These are phyloP conservation scores for Sylvilagus bachmani DNA, from an alignment of 2,113 vertebrate species.

Conservation along the genomic window DNA sequence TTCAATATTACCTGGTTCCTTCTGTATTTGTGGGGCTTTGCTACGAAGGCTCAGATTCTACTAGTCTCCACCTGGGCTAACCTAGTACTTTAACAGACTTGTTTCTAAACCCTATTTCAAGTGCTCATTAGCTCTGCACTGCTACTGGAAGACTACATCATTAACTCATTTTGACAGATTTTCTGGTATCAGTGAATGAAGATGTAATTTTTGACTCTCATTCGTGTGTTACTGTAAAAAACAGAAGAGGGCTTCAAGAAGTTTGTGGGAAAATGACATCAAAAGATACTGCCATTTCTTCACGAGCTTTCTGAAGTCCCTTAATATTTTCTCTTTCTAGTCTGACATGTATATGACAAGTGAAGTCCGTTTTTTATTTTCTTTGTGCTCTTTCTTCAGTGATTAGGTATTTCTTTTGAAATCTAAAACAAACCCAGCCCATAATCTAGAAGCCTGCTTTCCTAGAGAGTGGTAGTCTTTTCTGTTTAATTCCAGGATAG, in stretches of 20 bases:
- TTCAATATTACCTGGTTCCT: not conserved
- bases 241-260: not conserved
- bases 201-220: not conserved
- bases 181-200: not conserved
- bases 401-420: conserved; percentile 45
- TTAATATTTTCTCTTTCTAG: too few relatives aligned
- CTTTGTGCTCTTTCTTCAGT: conserved; percentile 12
- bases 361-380: conserved; percentile 5
- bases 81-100: not conserved
- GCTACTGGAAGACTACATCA: not conserved
- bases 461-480: not conserved
- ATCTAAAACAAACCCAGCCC: not conserved
- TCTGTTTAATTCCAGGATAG: conserved; percentile 37
- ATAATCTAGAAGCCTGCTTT: not conserved
- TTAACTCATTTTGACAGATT: not conserved
- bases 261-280: too few relatives aligned
- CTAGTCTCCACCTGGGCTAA: not conserved
- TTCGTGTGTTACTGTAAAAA: not conserved
- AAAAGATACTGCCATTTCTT: too few relatives aligned
- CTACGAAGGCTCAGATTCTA: not conserved
- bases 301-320: too few relatives aligned
- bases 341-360: not conserved
- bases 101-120: not conserved
- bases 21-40: not conserved
- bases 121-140: not conserved